phyloP scores from a whole-genome alignment of 2,113 vertebrate genomes.

The Ceyx cyanopectus region DNA sequence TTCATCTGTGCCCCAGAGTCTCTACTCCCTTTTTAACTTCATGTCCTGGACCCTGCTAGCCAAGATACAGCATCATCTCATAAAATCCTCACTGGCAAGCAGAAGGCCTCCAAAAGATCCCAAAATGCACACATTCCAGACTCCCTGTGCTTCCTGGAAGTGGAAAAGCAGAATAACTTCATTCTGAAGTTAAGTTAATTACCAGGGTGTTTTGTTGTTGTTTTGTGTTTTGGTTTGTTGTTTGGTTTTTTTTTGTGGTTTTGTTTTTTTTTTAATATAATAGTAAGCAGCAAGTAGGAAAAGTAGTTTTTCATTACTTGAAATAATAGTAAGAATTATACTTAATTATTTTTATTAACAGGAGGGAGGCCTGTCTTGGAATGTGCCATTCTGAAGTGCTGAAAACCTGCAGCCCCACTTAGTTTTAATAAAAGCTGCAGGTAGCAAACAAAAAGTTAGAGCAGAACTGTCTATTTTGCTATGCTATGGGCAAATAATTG shows the following conservation, averaged over 20 bases:
- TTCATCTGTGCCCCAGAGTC: not conserved
- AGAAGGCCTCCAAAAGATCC: not conserved
- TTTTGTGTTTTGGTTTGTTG: not conserved
- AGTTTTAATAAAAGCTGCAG: not conserved
- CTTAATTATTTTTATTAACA: not conserved
- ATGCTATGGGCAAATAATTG: not conserved
- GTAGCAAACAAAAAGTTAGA: not conserved
- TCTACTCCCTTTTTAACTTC: not conserved
- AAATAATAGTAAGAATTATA: not conserved
- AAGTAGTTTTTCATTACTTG: not conserved
- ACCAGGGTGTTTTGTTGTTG: not conserved
- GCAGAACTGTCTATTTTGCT: not conserved
- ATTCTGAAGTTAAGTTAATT: not conserved
- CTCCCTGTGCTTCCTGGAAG: not conserved
- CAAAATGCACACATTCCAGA: not conserved
- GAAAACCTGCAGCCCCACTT: not conserved
- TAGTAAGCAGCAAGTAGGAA: not conserved
- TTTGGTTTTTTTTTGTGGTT: too few relatives aligned
- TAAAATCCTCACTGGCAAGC: not conserved
- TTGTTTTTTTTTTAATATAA: not conserved
- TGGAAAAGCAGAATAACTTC: not conserved
- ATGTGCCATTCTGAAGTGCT: not conserved
- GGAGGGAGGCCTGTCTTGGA: not conserved
- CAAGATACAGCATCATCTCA: not conserved
- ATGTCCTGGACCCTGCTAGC: not conserved